Percentiles rank a stretch among this genome's conserved stretches.
Conservation (phyloP, 64 coral and sea anemone species). For the Orbicella faveolata region DNA sequence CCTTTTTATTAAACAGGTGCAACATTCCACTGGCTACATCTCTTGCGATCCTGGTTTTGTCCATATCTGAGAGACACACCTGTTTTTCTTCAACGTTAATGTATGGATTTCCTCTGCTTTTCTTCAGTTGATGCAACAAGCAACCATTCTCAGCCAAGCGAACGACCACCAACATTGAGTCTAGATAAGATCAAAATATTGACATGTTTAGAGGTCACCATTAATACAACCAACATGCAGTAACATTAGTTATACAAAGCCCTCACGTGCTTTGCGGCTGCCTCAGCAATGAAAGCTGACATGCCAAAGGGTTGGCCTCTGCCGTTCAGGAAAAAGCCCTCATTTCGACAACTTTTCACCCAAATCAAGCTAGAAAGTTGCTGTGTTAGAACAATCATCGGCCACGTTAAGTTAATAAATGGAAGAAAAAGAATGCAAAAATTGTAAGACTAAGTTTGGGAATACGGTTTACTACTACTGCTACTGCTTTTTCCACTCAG, state of each 20-base stretch:
- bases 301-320: no score
- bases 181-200: not conserved
- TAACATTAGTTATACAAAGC: no score
- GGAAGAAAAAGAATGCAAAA: not conserved
- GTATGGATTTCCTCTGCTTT: not conserved
- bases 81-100: not conserved
- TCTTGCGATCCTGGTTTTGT: not conserved
- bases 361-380: no score
- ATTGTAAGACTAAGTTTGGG: no score
- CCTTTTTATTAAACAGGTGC: not conserved
- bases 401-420: not conserved
- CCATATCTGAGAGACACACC: not conserved
- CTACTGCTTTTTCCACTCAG: no score
- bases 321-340: no score
- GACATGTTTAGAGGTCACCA: not conserved
- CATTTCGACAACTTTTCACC: not conserved
- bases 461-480: no score
- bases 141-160: constrained; percentile 36
- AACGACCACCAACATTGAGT: constrained; percentile 15
- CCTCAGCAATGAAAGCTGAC: no score
- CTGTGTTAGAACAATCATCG: no score
- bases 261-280: no score
- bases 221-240: not conserved
- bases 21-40: constrained; percentile 2
- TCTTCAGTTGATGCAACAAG: constrained; percentile 15